These are phyloP conservation scores for Brachyhypopomus occidentalis DNA, from an alignment of 2,113 vertebrate species.

Conservation along the genomic window DNA sequence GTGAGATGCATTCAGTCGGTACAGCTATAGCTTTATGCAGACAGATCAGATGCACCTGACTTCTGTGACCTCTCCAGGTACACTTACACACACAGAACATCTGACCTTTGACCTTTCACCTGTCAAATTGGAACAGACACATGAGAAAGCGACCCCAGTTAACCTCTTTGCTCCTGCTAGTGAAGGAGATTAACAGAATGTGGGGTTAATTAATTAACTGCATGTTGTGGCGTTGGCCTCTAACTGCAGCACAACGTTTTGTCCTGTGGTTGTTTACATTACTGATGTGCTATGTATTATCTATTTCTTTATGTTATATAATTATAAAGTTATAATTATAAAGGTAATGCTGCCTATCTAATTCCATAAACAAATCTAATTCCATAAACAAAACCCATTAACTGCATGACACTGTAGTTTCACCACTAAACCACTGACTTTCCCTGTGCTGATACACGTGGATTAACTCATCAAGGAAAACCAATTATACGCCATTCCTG, in stretches of 20 bases:
- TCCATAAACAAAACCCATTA: too few species aligned
- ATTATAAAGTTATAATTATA: too few species aligned
- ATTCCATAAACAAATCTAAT: too few species aligned
- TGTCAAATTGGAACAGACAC: slow-evolving; percentile 49
- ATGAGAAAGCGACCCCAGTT: slow-evolving; percentile 56
- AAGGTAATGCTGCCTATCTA: too few species aligned
- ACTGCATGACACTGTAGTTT: too few species aligned
- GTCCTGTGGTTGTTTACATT: background rate
- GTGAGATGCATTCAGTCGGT: background rate
- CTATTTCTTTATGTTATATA: background rate
- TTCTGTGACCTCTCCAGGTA: slow-evolving; percentile 54
- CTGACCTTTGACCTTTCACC: slow-evolving; percentile 59
- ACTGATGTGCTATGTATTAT: background rate
- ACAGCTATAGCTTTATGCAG: slow-evolving; percentile 31
- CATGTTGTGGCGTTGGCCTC: background rate
- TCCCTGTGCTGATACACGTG: too few species aligned
- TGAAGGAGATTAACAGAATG: slow-evolving; percentile 23
- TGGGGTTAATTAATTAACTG: background rate
- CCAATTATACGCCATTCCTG: too few species aligned
- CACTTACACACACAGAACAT: slow-evolving; percentile 56
- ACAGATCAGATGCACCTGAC: slow-evolving; percentile 58
- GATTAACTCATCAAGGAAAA: too few species aligned
- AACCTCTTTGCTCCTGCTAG: slow-evolving; percentile 47
- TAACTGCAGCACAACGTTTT: background rate
- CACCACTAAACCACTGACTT: too few species aligned